phyloP scores from a whole-genome alignment of 2,113 vertebrate species.

The Pelecanus crispus region DNA sequence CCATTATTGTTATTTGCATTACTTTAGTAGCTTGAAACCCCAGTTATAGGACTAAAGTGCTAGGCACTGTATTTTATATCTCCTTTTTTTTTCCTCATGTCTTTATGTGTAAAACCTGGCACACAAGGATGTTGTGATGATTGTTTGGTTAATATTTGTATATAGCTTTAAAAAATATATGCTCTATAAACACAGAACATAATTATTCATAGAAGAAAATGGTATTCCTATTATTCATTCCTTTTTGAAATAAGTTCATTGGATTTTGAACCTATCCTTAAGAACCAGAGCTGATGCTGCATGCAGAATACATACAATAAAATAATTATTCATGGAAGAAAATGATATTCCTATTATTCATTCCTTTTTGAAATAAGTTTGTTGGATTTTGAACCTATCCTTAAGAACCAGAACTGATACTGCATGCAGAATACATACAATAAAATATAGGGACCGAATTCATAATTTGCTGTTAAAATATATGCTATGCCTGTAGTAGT shows the following conservation, averaged over 20 bases:
- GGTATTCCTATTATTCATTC: background rate
- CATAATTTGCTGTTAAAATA: background rate
- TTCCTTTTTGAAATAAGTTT: background rate
- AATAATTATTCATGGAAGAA: slow-evolving; percentile 7
- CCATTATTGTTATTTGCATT: slow-evolving; percentile 55
- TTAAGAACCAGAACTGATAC: background rate
- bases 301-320: background rate
- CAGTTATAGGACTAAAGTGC: background rate
- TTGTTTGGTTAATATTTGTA: background rate
- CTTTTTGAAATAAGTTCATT: background rate
- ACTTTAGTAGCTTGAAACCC: slow-evolving; percentile 12
- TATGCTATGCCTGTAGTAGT: background rate
- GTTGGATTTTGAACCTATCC: background rate
- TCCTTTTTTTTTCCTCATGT: background rate
- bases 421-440: background rate
- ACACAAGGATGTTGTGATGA: background rate
- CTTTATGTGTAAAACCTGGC: background rate
- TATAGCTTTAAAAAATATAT: background rate
- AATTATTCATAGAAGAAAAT: slow-evolving; percentile 16
- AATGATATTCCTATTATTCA: background rate
- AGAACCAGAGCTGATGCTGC: background rate
- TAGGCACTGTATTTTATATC: background rate
- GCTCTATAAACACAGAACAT: background rate
- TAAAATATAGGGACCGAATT: background rate
- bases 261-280: background rate